These are phyloP conservation scores for Ylistrum balloti DNA, from an alignment of 1,140 invertebrate genomes.

Conservation along the genomic window DNA sequence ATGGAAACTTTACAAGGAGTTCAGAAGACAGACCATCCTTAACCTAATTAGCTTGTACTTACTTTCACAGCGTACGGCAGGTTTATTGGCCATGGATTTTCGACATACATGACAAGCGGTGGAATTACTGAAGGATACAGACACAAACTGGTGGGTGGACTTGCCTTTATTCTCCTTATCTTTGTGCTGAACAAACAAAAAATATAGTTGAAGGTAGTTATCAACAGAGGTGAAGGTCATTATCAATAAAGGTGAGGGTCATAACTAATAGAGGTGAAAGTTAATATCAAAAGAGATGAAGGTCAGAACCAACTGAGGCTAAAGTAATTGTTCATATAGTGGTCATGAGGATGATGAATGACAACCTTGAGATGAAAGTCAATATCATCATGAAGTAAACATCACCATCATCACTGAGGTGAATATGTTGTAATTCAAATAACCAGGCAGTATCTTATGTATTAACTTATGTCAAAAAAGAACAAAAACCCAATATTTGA, in stretches of 20 bases:
- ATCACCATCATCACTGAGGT: background rate
- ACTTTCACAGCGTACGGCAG: slow-evolving; percentile 89
- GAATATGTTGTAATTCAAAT: too few relatives aligned
- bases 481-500: too few relatives aligned
- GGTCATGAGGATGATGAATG: background rate
- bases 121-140: slow-evolving; percentile 88
- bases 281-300: background rate
- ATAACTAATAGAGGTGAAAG: background rate
- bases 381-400: background rate
- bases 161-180: slow-evolving; percentile 75
- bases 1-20: too few relatives aligned
- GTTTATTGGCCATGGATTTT: slow-evolving; percentile 91
- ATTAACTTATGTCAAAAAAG: too few relatives aligned
- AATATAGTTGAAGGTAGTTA: slow-evolving; percentile 30
- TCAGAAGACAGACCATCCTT: too few relatives aligned
- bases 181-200: slow-evolving; percentile 72
- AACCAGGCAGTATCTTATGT: too few relatives aligned
- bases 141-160: slow-evolving; percentile 89
- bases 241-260: background rate
- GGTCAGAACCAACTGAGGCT: background rate
- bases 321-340: background rate
- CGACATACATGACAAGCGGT: slow-evolving; percentile 91
- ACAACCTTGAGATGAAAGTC: background rate
- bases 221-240: background rate
- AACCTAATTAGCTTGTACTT: too few relatives aligned